phyloP scores from a whole-genome alignment of 2,113 vertebrate species.

The Archilochus colubris region DNA sequence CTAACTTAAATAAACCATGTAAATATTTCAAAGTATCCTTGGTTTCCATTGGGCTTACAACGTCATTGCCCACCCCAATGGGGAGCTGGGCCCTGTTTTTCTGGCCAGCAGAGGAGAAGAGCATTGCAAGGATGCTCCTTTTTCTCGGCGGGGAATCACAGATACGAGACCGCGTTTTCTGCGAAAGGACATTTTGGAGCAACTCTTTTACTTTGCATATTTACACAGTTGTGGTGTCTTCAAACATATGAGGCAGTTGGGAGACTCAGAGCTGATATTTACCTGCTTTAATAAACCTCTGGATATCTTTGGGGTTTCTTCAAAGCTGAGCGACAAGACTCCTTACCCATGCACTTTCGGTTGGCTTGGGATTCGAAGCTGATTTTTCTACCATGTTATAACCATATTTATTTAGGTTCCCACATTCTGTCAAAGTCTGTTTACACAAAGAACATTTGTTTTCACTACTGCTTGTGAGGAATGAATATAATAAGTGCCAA shows the following conservation, averaged over 20 bases:
- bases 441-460: slow-evolving; percentile 73
- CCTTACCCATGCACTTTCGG: slow-evolving; percentile 1
- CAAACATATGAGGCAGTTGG: not conserved
- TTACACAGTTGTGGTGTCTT: slow-evolving; percentile 17
- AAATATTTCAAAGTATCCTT: not conserved
- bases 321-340: not conserved
- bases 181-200: slow-evolving; percentile 1
- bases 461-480: slow-evolving; percentile 71
- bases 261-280: slow-evolving; percentile 22
- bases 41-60: slow-evolving; percentile 5
- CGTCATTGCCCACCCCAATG: not conserved
- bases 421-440: slow-evolving; percentile 72
- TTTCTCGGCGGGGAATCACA: slow-evolving; percentile 26
- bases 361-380: slow-evolving; percentile 8
- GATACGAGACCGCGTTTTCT: not conserved
- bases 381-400: slow-evolving; percentile 64
- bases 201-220: slow-evolving; percentile 32
- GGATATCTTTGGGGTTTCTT: not conserved
- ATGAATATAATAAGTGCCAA: slow-evolving; percentile 61
- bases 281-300: not conserved
- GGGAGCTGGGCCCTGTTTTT: not conserved
- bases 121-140: not conserved
- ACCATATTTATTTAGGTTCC: slow-evolving; percentile 70
- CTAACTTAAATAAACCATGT: slow-evolving; percentile 1
- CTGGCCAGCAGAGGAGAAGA: slow-evolving; percentile 7